Evolutionary conservation across 2,888 invertebrate genomes (phyloP).

Genomic region (Ptycholaimellus sp.): DNA sequence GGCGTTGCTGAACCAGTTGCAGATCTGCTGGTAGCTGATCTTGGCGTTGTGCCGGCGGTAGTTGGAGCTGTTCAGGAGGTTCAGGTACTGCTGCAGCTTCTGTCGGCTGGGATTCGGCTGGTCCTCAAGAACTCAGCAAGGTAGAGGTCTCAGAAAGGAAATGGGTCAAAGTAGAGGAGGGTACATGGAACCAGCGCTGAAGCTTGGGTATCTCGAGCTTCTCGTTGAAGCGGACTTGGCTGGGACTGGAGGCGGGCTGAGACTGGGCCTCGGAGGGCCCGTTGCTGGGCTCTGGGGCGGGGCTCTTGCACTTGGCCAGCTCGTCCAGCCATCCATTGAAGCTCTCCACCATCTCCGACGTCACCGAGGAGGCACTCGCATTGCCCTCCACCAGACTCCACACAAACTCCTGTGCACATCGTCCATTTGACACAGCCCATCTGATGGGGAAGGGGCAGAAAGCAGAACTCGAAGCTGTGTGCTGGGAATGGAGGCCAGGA

Average conservation of each 20-base stretch:
- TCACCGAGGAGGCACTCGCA: conserved; percentile 11
- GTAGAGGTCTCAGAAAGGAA: background rate
- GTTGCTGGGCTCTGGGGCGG: conserved; percentile 2
- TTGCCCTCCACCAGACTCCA: conserved; percentile 15
- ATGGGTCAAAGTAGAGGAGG: background rate
- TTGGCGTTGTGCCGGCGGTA: conserved; percentile 37
- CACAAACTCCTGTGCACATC: conserved; percentile 16
- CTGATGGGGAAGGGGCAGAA: background rate
- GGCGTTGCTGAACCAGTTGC: conserved; percentile 63
- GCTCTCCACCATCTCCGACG: conserved; percentile 16
- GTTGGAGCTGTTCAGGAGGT: conserved; percentile 68
- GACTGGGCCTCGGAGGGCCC: background rate
- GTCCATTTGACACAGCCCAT: background rate
- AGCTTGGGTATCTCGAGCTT: conserved; percentile 70
- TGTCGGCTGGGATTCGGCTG: conserved; percentile 90
- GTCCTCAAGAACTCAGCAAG: too few species aligned
- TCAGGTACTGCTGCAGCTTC: conserved; percentile 81
- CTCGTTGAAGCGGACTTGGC: conserved; percentile 17
- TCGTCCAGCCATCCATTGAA: conserved; percentile 23
- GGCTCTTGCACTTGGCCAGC: conserved; percentile 8
- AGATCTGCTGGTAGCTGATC: conserved; percentile 13
- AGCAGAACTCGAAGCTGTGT: conserved; percentile 14
- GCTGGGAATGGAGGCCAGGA: conserved; percentile 16
- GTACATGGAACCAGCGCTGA: conserved; percentile 82
- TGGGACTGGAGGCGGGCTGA: conserved; percentile 2